Evolutionary conservation across 2,797 vertebrate genomes (phyloP).

Genomic region (Denticeps clupeoides): DNA sequence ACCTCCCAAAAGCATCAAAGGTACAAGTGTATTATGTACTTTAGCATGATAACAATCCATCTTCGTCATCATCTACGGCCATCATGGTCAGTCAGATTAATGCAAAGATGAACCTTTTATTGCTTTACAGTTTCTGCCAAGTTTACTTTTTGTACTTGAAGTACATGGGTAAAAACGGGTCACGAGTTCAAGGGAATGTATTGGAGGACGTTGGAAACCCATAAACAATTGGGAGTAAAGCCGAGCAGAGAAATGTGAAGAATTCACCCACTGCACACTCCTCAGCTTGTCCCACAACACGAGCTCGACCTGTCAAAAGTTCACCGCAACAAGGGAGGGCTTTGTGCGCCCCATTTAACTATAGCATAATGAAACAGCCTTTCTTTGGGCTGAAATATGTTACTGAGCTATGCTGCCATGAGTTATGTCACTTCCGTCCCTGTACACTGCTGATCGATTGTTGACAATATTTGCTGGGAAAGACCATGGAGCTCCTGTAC

Average conservation of each 20-base stretch:
- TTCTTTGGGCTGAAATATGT: slow-evolving; percentile 35
- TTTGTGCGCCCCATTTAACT: slow-evolving; percentile 43
- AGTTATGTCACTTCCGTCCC: slow-evolving; percentile 33
- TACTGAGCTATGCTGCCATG: slow-evolving; percentile 48
- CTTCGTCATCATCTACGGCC: neutral
- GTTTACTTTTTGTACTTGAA: too few relatives aligned
- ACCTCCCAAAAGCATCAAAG: slow-evolving; percentile 3
- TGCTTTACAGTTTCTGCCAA: too few relatives aligned
- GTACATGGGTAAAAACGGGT: neutral
- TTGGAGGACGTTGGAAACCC: slow-evolving; percentile 21
- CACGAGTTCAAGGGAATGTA: slow-evolving; percentile 25
- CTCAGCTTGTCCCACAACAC: slow-evolving; percentile 39
- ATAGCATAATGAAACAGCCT: slow-evolving; percentile 44
- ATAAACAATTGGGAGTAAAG: slow-evolving; percentile 39
- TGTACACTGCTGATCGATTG: neutral
- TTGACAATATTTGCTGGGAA: neutral
- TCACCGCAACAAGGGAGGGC: slow-evolving; percentile 53
- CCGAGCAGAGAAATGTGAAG: slow-evolving; percentile 53
- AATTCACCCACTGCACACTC: slow-evolving; percentile 55
- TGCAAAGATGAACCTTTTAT: too few relatives aligned
- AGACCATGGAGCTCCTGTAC: too few relatives aligned
- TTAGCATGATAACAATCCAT: neutral
- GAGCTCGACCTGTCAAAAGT: slow-evolving; percentile 59
- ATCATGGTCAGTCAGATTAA: too few relatives aligned
- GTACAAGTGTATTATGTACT: neutral